Conservation (phyloP, 1,140 invertebrate species). For the Drosophila tsacasi region DNA sequence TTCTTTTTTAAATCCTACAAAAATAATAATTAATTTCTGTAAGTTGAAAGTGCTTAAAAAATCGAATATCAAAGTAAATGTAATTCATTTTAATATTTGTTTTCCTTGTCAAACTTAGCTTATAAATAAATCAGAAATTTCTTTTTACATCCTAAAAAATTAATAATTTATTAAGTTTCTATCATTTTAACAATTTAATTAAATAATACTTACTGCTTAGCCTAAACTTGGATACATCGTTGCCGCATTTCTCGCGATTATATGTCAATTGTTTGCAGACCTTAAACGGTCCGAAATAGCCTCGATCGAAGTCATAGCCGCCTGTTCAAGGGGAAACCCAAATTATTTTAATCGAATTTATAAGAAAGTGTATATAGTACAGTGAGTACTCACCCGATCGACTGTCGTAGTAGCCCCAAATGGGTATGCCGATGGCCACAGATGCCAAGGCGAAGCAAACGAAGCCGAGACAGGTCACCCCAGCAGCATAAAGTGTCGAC, state of each 20-base stretch:
- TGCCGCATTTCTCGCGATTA: constrained; percentile 92
- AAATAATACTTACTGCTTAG: constrained; percentile 89
- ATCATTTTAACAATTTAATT: background rate
- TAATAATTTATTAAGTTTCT: background rate
- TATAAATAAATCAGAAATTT: too few species aligned
- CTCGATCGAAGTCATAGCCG: constrained; percentile 87
- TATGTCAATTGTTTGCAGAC: constrained; percentile 92
- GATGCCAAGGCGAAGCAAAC: constrained; percentile 91
- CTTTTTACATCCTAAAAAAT: too few species aligned
- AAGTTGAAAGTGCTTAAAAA: too few species aligned
- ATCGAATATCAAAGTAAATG: too few species aligned
- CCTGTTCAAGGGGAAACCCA: constrained; percentile 22
- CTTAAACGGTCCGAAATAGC: constrained; percentile 94
- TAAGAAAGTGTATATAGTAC: constrained; percentile 8
- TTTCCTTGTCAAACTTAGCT: too few species aligned
- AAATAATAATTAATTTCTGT: too few species aligned
- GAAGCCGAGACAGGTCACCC: constrained; percentile 91
- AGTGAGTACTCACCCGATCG: constrained; percentile 69
- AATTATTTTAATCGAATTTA: constrained; percentile 77
- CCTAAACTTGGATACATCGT: constrained; percentile 91
- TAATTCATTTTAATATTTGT: too few species aligned
- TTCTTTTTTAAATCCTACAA: too few species aligned
- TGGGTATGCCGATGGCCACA: constrained; percentile 90
- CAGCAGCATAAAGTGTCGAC: constrained; percentile 89
- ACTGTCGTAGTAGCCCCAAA: constrained; percentile 92